Percentiles rank a stretch among this genome's conserved stretches.
phyloP scores from a whole-genome alignment of 2,888 invertebrate genomes.

The Alloscopus bannaensis region DNA sequence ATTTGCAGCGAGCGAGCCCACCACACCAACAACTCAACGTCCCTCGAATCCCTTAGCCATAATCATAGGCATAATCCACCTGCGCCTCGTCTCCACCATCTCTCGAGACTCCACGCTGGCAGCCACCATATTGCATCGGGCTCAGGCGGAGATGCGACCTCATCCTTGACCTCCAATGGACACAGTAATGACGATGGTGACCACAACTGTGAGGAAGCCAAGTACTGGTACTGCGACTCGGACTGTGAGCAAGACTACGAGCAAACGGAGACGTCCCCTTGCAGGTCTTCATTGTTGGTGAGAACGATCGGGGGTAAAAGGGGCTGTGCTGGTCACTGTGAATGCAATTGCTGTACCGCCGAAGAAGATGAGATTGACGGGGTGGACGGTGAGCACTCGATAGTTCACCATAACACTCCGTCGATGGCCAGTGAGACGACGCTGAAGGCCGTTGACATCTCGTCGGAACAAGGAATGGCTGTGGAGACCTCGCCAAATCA shows the following conservation, averaged over 20 bases:
- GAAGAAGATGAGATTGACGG: conserved; percentile 70
- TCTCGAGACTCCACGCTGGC: conserved; percentile 56
- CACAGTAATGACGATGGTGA: conserved; percentile 55
- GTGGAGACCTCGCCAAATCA: conserved; percentile 23
- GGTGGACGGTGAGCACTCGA: conserved; percentile 22
- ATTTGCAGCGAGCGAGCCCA: conserved; percentile 69
- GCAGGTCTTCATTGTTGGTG: conserved; percentile 65
- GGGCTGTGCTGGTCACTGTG: conserved; percentile 68
- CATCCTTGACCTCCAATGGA: conserved; percentile 58
- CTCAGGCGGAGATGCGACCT: conserved; percentile 17
- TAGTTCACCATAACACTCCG: conserved; percentile 67
- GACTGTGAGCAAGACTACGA: conserved; percentile 71
- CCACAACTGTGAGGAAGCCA: conserved; percentile 68
- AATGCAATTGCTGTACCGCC: conserved; percentile 70
- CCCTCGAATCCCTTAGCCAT: conserved; percentile 71
- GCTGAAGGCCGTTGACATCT: conserved; percentile 71
- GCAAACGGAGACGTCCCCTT: conserved; percentile 60
- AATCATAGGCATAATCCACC: conserved; percentile 67
- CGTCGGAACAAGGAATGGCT: conserved; percentile 51
- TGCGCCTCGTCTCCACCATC: conserved; percentile 60
- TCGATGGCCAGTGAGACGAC: conserved; percentile 73
- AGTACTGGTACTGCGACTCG: conserved; percentile 73
- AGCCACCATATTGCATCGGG: conserved; percentile 39
- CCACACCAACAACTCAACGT: conserved; percentile 68
- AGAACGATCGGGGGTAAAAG: conserved; percentile 70